Base-by-base conservation (phyloP, 2,797 vertebrate genomes). In the Miichthys miiuy region DNA sequence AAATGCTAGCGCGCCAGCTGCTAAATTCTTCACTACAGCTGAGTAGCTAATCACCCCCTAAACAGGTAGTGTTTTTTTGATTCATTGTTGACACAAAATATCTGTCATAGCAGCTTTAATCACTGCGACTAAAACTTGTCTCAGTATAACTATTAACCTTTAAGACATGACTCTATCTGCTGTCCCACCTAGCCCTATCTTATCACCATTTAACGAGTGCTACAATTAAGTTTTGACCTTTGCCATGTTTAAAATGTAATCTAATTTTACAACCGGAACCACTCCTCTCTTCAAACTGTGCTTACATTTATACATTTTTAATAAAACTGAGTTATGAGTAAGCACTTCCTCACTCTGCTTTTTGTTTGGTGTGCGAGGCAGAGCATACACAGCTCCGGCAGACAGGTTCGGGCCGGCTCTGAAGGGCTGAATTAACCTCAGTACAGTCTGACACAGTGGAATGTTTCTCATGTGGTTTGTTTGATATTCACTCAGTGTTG, bases 391-490 rank as follows among this genome's bases (percentile, higher is more conserved):
- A 0, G 34, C 23, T 51, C 66, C 11, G 9, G 21, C 20, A 21
- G 60, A 25, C 62, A 41, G 61, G 80, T 51, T 55, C 6, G 5
- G 66, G 5, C 69, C 42, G 2, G 76, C 46, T 23, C 3, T 17
- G 64, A 11, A 11, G 78, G 34, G 68, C 21, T 18, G 2, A 20
- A 55, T 25, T 17, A 42, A 21, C 51, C 21, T 61, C 4, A 0
- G 47, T 1, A 1, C 27, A 38, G 72, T 38, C 56, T 34, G 62
- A 62, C 52, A 7, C 50, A 9, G 16, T 27, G 72, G 57, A 74
- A 77, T 79, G 73, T 78, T 25, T 44, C 58, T 80, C 50, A 50
- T 80, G 74, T 73, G 81, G 81, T 68, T 52, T 77, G 68, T 79
- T 78, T 82, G 47, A 82, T 78, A 72, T 66, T 34, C 21, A 3